Conservation (phyloP, 2,113 vertebrate species). For the Albula glossodonta region DNA sequence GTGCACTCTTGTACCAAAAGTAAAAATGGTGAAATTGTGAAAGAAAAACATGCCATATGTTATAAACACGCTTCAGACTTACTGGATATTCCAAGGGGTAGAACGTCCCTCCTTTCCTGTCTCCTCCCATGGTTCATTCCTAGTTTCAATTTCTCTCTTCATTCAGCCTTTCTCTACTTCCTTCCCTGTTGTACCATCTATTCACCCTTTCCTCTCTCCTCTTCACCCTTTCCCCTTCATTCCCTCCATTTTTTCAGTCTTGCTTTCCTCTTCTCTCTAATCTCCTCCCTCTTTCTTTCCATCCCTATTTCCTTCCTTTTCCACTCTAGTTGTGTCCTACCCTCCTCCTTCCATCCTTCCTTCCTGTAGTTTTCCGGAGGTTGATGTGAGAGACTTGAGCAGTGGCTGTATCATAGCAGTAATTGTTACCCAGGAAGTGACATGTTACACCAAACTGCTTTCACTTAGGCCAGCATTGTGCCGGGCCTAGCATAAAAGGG, state of each 20-base stretch:
- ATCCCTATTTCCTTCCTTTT: not conserved
- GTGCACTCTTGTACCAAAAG: too few relatives aligned
- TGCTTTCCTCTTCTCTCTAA: not conserved
- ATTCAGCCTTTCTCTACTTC: too few relatives aligned
- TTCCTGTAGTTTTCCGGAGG: not conserved
- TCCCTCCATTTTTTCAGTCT: not conserved
- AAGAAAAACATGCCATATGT: too few relatives aligned
- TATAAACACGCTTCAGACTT: too few relatives aligned
- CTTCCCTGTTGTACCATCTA: too few relatives aligned
- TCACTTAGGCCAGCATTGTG: slow-evolving; percentile 47
- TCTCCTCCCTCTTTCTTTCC: too few relatives aligned
- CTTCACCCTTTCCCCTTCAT: not conserved
- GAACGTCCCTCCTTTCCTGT: too few relatives aligned
- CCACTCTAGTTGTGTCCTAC: not conserved
- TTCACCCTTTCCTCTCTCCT: too few relatives aligned
- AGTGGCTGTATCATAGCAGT: slow-evolving; percentile 51
- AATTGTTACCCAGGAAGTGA: slow-evolving; percentile 53
- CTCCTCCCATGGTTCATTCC: too few relatives aligned
- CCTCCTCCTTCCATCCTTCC: not conserved
- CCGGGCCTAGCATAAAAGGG: slow-evolving; percentile 57
- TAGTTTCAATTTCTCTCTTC: too few relatives aligned
- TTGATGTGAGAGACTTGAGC: slow-evolving; percentile 51
- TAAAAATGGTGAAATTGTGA: too few relatives aligned
- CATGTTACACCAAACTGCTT: not conserved
- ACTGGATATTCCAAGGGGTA: too few relatives aligned